These are phyloP conservation scores for Cantharis rufa DNA, from an alignment of 2,888 invertebrate genomes.

Conservation along the genomic window DNA sequence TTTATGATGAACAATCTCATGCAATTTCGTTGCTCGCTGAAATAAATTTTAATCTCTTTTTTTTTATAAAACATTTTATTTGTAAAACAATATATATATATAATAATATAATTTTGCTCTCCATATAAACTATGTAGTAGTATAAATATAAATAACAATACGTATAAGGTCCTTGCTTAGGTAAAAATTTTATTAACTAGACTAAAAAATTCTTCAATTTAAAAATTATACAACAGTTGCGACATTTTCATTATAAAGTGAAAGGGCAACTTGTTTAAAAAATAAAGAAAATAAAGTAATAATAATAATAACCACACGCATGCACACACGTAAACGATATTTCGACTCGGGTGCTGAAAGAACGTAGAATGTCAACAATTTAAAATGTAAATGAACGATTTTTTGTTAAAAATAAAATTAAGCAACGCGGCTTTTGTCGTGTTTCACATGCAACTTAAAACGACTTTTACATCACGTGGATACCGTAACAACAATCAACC, in stretches of 20 bases:
- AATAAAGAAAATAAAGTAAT: neutral
- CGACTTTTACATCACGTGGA: neutral
- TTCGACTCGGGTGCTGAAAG: neutral
- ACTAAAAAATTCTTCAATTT: constrained; percentile 35
- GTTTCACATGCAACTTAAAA: neutral
- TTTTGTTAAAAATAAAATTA: neutral
- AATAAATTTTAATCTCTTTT: neutral
- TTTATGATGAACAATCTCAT: no score
- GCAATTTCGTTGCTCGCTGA: neutral
- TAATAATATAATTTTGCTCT: constrained; percentile 41
- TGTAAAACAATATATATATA: constrained; percentile 47
- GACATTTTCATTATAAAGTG: neutral
- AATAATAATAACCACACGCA: neutral
- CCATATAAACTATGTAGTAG: constrained; percentile 52
- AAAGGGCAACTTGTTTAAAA: neutral
- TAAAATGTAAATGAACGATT: neutral
- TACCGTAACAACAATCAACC: neutral
- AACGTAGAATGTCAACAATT: neutral
- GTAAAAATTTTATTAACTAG: constrained; percentile 40
- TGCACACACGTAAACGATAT: neutral
- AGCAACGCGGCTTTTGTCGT: neutral
- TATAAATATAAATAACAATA: constrained; percentile 57
- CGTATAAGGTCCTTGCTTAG: constrained; percentile 50
- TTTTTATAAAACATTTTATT: constrained; percentile 36
- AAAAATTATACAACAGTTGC: constrained; percentile 8